Percentiles rank a stretch among this genome's conserved stretches.
Evolutionary conservation across 2,797 vertebrate species (phyloP).

Genomic region (Xenentodon cancila): DNA sequence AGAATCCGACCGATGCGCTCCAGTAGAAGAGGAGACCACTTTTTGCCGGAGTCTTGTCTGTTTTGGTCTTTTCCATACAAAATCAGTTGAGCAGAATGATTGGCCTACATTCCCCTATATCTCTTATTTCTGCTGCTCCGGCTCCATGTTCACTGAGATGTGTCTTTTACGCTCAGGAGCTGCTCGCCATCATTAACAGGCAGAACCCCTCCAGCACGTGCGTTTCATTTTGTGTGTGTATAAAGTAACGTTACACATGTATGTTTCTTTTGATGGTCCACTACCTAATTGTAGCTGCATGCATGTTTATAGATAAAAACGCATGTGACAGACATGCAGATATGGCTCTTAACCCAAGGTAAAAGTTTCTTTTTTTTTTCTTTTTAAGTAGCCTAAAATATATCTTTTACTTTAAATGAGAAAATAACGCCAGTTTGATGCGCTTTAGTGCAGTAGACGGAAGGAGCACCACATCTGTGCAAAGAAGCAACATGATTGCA

Average conservation of each 20-base stretch:
- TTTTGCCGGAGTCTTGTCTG: constrained; percentile 26
- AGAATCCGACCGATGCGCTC: constrained; percentile 5
- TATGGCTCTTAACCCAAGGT: too few species aligned
- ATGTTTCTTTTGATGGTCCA: constrained; percentile 40
- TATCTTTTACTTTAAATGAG: too few species aligned
- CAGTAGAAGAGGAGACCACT: constrained; percentile 11
- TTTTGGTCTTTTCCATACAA: constrained; percentile 63
- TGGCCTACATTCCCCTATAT: constrained; percentile 87
- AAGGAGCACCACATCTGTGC: background rate
- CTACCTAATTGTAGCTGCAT: constrained; percentile 29
- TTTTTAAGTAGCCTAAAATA: too few species aligned
- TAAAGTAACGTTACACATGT: constrained; percentile 20
- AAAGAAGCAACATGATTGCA: constrained; percentile 8
- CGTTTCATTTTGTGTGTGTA: constrained; percentile 3
- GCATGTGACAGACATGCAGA: constrained; percentile 51
- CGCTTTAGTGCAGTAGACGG: too few species aligned
- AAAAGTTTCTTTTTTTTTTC: too few species aligned
- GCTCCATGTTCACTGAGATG: constrained; percentile 64
- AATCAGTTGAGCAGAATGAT: constrained; percentile 91
- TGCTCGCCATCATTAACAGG: constrained; percentile 30
- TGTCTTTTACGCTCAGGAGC: constrained; percentile 34
- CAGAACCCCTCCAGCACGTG: constrained; percentile 29
- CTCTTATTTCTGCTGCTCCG: constrained; percentile 26
- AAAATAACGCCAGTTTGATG: too few species aligned
- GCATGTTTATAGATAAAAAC: constrained; percentile 33